phyloP scores from a whole-genome alignment of 1,140 invertebrate species.

The Hyposmocoma kahamanoa region DNA sequence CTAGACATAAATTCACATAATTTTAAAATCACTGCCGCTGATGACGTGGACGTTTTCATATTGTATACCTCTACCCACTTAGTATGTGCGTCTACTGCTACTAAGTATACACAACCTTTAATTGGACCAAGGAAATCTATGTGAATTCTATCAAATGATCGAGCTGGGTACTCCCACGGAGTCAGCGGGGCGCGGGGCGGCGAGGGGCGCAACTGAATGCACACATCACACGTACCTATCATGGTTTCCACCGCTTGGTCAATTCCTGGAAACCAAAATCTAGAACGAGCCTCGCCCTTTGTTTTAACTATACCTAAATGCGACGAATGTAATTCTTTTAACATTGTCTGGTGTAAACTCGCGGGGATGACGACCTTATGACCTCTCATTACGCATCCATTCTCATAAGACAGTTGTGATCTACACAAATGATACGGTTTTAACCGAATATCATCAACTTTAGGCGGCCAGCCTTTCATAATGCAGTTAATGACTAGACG shows the following conservation, averaged over 20 bases:
- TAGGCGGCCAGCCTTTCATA: constrained; percentile 4
- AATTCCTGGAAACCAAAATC: constrained; percentile 8
- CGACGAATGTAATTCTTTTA: constrained; percentile 8
- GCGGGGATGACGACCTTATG: not conserved
- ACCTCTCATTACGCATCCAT: constrained; percentile 7
- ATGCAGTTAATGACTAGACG: not conserved
- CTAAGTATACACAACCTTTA: not conserved
- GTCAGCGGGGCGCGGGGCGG: constrained; percentile 2
- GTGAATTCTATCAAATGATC: not conserved
- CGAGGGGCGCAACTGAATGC: constrained; percentile 4
- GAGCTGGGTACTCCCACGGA: not conserved
- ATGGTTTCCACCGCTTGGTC: not conserved
- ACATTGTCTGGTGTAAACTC: not conserved
- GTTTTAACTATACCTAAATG: not conserved
- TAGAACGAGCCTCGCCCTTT: not conserved
- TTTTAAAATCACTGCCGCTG: constrained; percentile 9
- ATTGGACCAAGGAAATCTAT: constrained; percentile 6
- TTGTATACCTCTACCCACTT: constrained; percentile 24
- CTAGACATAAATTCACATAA: constrained; percentile 9
- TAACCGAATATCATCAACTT: constrained; percentile 1
- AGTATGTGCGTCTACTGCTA: constrained; percentile 14
- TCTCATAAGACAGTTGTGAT: constrained; percentile 3
- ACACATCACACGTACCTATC: constrained; percentile 6
- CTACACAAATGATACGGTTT: constrained; percentile 9
- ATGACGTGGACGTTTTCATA: constrained; percentile 5